Conservation (phyloP, 2,797 vertebrate genomes). For the Tolypeutes matacus region DNA sequence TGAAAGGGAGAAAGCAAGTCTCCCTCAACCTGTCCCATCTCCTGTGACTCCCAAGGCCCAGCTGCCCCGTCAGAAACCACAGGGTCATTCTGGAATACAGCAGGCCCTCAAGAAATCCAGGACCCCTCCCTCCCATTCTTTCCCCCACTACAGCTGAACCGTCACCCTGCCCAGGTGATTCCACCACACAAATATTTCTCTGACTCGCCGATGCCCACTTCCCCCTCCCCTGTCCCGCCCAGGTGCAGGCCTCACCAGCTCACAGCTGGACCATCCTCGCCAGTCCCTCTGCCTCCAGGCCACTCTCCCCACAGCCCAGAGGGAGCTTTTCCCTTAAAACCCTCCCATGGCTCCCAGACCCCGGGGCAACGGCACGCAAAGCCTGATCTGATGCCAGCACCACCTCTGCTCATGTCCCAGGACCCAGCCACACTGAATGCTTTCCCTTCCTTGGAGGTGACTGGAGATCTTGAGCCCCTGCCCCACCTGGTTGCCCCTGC, state of each 20-base stretch:
- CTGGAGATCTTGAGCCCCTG: neutral
- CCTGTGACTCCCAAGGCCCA: neutral
- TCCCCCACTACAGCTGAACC: fast-evolving
- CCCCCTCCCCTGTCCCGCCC: neutral
- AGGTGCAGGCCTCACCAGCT: fast-evolving
- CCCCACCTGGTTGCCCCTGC: neutral
- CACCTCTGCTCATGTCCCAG: fast-evolving
- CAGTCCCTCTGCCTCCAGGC: neutral
- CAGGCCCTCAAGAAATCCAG: neutral
- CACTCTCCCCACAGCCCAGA: neutral
- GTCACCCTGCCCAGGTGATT: neutral
- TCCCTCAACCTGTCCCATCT: neutral
- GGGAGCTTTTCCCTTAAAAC: neutral
- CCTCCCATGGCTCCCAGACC: neutral
- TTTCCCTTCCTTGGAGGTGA: neutral
- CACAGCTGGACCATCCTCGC: neutral
- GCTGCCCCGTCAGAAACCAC: neutral
- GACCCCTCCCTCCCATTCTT: neutral
- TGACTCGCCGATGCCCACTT: neutral
- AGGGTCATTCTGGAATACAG: neutral
- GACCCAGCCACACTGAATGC: neutral
- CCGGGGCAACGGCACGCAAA: neutral
- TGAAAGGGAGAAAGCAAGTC: neutral
- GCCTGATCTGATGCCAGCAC: neutral
- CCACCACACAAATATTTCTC: neutral